Conservation (phyloP, 2,113 vertebrate species). For the Zosterops borbonicus region DNA sequence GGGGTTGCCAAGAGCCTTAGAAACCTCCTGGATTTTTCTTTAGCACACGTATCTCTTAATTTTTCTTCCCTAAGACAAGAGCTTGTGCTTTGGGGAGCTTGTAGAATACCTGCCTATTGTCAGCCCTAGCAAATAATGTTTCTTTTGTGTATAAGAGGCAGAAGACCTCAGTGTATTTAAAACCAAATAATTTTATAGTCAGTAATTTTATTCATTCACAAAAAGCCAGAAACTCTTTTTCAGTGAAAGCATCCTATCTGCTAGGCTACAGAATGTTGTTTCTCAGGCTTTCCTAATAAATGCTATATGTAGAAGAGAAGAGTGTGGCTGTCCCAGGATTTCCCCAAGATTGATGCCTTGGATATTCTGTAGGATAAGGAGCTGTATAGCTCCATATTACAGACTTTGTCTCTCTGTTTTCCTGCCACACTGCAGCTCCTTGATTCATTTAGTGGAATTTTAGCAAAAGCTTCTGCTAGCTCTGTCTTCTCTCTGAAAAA, state of each 20-base stretch:
- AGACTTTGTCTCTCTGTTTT: not conserved
- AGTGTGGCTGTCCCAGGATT: not conserved
- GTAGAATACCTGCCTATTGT: not conserved
- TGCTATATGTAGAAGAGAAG: not conserved
- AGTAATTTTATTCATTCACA: not conserved
- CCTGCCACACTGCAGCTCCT: not conserved
- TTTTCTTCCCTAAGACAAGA: not conserved
- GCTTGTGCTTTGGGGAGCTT: not conserved
- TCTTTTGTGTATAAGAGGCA: not conserved
- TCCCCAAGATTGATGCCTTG: rapidly evolving
- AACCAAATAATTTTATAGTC: not conserved
- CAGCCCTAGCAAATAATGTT: not conserved
- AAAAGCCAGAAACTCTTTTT: not conserved
- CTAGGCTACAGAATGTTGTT: not conserved
- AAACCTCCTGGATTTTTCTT: not conserved
- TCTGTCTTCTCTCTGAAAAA: not conserved
- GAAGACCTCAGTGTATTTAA: not conserved
- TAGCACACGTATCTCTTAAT: not conserved
- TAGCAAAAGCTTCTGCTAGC: not conserved
- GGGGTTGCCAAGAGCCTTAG: not conserved
- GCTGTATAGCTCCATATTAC: not conserved
- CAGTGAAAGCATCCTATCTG: not conserved
- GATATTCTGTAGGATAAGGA: not conserved
- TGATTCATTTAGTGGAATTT: not conserved
- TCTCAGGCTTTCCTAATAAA: not conserved